A percentile compares a stretch with the other conserved stretches of the same genome.
phyloP scores from a whole-genome alignment of 2,797 vertebrate species.

The Loriculus beryllinus region DNA sequence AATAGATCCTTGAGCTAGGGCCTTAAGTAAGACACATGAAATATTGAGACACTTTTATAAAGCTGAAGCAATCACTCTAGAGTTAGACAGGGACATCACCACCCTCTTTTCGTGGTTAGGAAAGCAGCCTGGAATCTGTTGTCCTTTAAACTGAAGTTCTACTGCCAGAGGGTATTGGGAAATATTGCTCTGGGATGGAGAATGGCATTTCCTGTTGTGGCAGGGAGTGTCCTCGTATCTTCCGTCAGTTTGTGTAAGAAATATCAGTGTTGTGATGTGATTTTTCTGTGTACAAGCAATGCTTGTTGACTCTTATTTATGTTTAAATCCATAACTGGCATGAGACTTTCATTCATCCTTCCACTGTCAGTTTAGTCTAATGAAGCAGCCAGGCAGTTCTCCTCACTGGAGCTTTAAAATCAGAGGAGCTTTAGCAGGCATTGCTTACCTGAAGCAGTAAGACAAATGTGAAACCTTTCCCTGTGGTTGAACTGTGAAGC shows the following conservation, averaged over 20 bases:
- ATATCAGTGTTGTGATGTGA: background rate
- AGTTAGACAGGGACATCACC: background rate
- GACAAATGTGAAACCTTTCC: background rate
- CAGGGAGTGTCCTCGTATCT: background rate
- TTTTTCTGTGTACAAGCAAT: background rate
- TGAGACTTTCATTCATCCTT: background rate
- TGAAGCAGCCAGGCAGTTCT: background rate
- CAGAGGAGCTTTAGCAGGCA: background rate
- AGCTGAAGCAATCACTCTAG: background rate
- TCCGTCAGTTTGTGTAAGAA: background rate
- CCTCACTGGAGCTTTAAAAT: background rate
- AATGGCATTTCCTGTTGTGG: background rate
- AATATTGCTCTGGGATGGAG: background rate
- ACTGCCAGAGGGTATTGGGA: background rate
- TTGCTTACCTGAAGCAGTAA: background rate
- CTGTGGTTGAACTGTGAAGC: background rate
- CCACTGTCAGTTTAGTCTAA: background rate
- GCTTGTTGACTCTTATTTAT: background rate
- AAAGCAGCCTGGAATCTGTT: background rate
- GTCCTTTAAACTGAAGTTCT: conserved; percentile 4
- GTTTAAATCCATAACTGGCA: background rate
- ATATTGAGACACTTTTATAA: background rate
- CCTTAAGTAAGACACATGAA: background rate
- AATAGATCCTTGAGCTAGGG: background rate
- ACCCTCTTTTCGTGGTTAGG: background rate